Evolutionary conservation across 2,797 vertebrate genomes (phyloP), one percentile per base, ranked within the genome.

Genomic region (Propithecus perrieri): DNA sequence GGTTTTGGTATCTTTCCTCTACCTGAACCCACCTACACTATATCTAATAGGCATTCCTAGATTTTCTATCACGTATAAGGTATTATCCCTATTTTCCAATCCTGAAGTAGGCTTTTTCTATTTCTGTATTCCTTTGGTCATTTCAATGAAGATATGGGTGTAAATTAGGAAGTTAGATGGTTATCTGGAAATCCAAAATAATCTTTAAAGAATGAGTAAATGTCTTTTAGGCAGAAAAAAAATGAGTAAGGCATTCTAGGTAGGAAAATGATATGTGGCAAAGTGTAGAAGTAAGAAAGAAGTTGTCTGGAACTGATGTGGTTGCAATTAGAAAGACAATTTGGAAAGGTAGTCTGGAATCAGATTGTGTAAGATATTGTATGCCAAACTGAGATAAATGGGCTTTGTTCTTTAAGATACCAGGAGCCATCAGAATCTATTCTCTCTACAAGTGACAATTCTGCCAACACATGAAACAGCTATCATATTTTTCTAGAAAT

Each of bases 291-390:
- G 9, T 76, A 80, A 88, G 61, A 74, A 81, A 63, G 53, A 84
- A 78, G 17, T 18, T 69, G 18, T 92, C 67, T 95, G 72, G 13
- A 72, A n/a, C 24, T 65, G 17, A 35, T 50, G 7, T 80, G 46
- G 4, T 65, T 93, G 48, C 57, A 89, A 38, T 84, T 92, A 92
- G 92, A 41, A 91, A 96, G 41, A 38, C 24, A 79, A 89, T 35
- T 71, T 80, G 57, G 53, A 92, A 95, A 90, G 18, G 28, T 20
- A 43, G 26, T 63, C 89, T 89, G 41, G 15, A 94, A 92, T 93
- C 17, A 83, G 17, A 81, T 28, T 83, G 46, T 89, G n/a, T 15
- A 94, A 71, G 28, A 41, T 71, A 96, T 84, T 72, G 0, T 85
- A 41, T 74, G 57, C 14, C 43, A 78, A 63, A 59, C 35, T 83